Percentiles rank a stretch among this genome's conserved stretches.
These are phyloP conservation scores for Eupsilia transversa DNA, from an alignment of 2,888 invertebrate genomes.

Conservation along the genomic window DNA sequence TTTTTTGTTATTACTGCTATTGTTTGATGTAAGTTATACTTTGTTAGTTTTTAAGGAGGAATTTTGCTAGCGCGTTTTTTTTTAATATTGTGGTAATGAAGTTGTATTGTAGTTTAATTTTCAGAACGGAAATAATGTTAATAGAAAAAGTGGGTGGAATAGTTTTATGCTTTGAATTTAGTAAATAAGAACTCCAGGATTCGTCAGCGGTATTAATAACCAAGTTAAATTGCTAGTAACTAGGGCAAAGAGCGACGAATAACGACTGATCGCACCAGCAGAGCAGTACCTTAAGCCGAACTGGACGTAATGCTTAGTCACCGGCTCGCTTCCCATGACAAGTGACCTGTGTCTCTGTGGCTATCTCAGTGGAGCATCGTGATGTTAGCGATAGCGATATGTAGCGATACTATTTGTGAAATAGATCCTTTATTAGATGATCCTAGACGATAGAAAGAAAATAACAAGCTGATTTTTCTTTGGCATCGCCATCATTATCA, in stretches of 20 bases:
- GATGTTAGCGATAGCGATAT: constrained; percentile 61
- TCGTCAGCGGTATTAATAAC: background rate
- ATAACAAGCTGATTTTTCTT: background rate
- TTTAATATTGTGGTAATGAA: background rate
- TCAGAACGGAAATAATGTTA: too few relatives aligned
- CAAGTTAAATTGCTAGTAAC: background rate
- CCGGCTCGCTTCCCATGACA: constrained; percentile 79
- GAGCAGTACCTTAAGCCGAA: constrained; percentile 69
- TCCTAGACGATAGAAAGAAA: background rate
- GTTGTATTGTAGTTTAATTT: background rate
- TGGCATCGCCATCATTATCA: background rate
- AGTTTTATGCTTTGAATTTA: background rate
- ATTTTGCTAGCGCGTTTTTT: constrained; percentile 66
- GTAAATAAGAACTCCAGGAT: background rate
- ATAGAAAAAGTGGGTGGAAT: too few relatives aligned
- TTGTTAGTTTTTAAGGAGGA: constrained; percentile 72
- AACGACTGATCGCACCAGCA: constrained; percentile 32
- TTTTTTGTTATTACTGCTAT: constrained; percentile 85
- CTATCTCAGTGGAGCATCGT: constrained; percentile 70
- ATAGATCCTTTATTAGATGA: constrained; percentile 40
- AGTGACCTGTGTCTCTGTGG: constrained; percentile 70
- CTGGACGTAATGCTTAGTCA: constrained; percentile 73
- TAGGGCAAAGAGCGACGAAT: background rate
- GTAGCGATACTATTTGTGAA: constrained; percentile 48
- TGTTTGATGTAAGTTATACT: constrained; percentile 86